These are phyloP conservation scores for Notospermus geniculatus DNA, from an alignment of 1,140 invertebrate species.

Conservation along the genomic window DNA sequence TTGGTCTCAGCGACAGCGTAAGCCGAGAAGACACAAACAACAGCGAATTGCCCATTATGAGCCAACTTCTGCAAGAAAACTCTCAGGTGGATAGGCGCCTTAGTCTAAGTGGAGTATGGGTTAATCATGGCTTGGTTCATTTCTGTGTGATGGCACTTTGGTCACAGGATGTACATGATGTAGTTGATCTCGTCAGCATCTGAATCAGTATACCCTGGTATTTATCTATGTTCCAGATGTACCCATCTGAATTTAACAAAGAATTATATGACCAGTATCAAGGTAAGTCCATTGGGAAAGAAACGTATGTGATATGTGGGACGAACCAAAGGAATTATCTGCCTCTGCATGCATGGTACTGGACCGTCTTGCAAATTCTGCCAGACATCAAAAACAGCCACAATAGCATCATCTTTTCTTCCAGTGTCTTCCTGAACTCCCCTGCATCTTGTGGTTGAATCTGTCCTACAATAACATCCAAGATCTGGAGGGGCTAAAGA, in stretches of 20 bases:
- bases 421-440: neutral
- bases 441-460: neutral
- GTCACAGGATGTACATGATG: neutral
- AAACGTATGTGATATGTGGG: neutral
- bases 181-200: neutral
- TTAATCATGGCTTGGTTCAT: too few species aligned
- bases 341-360: neutral
- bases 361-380: neutral
- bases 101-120: neutral
- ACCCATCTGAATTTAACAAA: neutral
- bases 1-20: too few species aligned
- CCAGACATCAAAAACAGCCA: neutral
- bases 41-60: too few species aligned
- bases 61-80: too few species aligned
- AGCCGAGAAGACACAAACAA: too few species aligned
- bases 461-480: conserved; percentile 3
- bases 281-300: neutral
- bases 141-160: neutral
- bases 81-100: too few species aligned
- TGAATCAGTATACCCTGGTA: neutral
- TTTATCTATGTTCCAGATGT: conserved; percentile 6
- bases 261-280: neutral
- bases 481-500: neutral
- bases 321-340: neutral
- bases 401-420: neutral